phyloP scores from a whole-genome alignment of 2,888 invertebrate genomes.

The Stenoptilia bipunctidactyla region DNA sequence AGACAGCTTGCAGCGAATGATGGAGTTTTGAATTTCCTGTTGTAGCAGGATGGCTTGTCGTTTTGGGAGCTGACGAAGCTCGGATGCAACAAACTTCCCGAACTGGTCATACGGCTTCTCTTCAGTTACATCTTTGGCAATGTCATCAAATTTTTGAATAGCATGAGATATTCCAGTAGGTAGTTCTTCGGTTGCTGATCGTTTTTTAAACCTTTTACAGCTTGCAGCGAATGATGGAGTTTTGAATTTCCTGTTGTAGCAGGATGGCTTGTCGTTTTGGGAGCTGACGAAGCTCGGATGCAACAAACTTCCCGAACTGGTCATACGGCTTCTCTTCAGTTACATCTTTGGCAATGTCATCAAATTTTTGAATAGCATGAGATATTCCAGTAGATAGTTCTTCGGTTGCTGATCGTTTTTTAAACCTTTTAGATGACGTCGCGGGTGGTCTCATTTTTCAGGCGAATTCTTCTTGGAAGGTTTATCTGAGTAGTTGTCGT shows the following conservation, averaged over 20 bases:
- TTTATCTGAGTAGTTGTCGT: conserved; percentile 1
- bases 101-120: conserved; percentile 6
- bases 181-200: conserved; percentile 12
- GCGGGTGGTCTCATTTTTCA: not conserved
- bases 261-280: conserved; percentile 8
- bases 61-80: conserved; percentile 5
- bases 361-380: conserved; percentile 3
- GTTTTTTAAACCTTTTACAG: not conserved
- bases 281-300: conserved; percentile 5
- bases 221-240: no score
- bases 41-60: conserved; percentile 9
- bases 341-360: conserved; percentile 13
- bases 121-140: conserved; percentile 11
- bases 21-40: conserved; percentile 7
- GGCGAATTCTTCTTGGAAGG: conserved; percentile 11
- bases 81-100: conserved; percentile 6
- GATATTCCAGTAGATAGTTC: conserved; percentile 4
- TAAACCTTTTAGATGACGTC: not conserved
- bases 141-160: conserved; percentile 9
- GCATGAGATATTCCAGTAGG: not conserved
- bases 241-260: conserved; percentile 7
- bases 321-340: conserved; percentile 6
- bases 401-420: conserved; percentile 11
- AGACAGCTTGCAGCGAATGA: no score
- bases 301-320: conserved; percentile 7